Percentiles rank a stretch among this genome's conserved stretches.
Conservation (phyloP, 2,888 invertebrate genomes). For the Zaprionus obscuricornis region DNA sequence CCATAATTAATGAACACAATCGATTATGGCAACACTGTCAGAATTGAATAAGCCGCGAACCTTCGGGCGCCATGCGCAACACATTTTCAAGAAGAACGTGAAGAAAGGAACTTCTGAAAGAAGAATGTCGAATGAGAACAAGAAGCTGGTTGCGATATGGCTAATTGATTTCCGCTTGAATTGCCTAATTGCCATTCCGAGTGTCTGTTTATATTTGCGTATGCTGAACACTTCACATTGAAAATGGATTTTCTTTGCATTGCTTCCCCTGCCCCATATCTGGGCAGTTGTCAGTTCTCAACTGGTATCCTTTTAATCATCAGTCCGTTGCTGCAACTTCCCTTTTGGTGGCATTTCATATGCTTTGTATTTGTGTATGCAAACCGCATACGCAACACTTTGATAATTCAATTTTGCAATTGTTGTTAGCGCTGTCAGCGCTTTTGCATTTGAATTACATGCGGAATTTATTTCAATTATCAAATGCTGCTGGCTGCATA, state of each 20-base stretch:
- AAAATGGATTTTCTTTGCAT: conserved; percentile 2
- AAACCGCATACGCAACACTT: conserved; percentile 52
- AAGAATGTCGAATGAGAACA: too few species aligned
- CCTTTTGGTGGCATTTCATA: not conserved
- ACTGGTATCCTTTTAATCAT: not conserved
- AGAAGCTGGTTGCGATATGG: too few species aligned
- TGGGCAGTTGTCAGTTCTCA: not conserved
- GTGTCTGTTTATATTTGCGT: conserved; percentile 43
- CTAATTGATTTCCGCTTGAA: conserved; percentile 69
- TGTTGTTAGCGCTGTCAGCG: conserved; percentile 61
- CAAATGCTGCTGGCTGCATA: conserved; percentile 31
- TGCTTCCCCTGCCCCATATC: not conserved
- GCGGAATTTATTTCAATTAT: conserved; percentile 76
- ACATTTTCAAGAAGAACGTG: conserved; percentile 7
- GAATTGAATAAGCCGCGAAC: conserved; percentile 30
- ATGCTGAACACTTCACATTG: conserved; percentile 30
- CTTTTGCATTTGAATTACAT: conserved; percentile 65
- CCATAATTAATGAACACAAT: conserved; percentile 42
- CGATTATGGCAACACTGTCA: conserved; percentile 40
- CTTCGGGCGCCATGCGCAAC: conserved; percentile 22
- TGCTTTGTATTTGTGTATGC: conserved; percentile 62
- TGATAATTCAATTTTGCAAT: conserved; percentile 74
- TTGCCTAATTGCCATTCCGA: conserved; percentile 44
- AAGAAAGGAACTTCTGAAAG: too few species aligned
- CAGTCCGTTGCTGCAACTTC: too few species aligned